A percentile compares a stretch with the other conserved stretches of the same genome.
Evolutionary conservation across 30 jellyfish, hydroid and myxozoan species (phyloP).

Genomic region (Catostylus mosaicus): DNA sequence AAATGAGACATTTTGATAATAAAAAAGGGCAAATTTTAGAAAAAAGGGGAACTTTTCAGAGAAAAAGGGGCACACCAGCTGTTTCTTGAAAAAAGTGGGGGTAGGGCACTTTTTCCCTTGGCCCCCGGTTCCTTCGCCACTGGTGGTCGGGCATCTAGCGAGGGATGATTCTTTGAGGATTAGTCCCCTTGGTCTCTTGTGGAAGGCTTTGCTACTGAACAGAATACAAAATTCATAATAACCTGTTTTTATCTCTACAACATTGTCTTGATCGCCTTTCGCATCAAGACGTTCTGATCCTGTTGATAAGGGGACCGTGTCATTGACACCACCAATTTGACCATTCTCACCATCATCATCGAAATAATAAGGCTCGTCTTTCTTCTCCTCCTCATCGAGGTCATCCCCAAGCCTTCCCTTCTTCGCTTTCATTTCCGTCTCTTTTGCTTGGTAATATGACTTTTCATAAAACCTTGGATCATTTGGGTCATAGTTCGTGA

Average conservation of each 20-base stretch:
- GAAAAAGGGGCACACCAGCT: no score
- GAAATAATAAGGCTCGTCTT: constrained; percentile 7
- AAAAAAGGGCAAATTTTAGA: no score
- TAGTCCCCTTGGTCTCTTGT: no score
- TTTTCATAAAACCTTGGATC: constrained; percentile 4
- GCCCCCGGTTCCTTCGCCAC: no score
- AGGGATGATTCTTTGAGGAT: neutral
- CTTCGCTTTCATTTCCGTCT: constrained; percentile 2
- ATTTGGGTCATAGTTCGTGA: constrained; percentile 54
- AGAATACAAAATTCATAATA: neutral
- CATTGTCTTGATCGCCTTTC: no score
- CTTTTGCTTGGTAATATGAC: constrained; percentile 10
- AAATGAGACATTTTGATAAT: no score
- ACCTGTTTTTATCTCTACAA: no score
- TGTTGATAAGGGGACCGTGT: neutral
- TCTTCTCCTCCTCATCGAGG: constrained; percentile 19
- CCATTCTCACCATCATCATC: constrained; percentile 1
- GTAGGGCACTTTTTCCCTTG: no score
- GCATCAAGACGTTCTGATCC: no score
- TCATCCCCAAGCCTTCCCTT: constrained; percentile 50
- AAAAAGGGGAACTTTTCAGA: no score
- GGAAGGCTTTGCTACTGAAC: neutral
- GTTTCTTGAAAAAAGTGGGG: no score
- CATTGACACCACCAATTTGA: neutral
- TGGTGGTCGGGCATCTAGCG: no score